Conservation (phyloP, 2,113 vertebrate genomes). For the Aplodontia rufa region DNA sequence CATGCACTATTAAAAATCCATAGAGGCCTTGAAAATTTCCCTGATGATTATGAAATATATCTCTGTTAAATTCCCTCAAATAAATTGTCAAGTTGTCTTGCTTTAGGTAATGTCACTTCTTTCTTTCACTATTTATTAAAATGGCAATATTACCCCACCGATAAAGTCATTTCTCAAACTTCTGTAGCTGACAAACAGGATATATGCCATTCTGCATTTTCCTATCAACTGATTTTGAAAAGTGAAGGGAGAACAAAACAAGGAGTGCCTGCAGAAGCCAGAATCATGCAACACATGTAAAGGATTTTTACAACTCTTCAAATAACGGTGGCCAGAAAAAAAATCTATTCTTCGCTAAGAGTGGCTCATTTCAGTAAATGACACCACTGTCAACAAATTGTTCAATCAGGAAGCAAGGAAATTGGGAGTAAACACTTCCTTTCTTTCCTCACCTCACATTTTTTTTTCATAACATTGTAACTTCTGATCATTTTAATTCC, state of each 20-base stretch:
- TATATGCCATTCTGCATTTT: background rate
- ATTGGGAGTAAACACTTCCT: background rate
- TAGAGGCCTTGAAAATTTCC: background rate
- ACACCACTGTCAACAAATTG: background rate
- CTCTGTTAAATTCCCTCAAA: background rate
- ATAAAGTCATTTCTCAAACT: background rate
- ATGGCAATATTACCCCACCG: rapidly evolving
- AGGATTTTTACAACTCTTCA: background rate
- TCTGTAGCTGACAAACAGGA: background rate
- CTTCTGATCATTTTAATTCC: background rate
- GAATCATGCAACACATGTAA: background rate
- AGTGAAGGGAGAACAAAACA: background rate
- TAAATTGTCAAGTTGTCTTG: background rate
- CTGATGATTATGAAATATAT: background rate
- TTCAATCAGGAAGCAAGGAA: background rate
- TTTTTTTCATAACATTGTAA: background rate
- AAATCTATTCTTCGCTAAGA: background rate
- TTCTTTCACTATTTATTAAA: background rate
- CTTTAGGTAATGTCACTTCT: background rate
- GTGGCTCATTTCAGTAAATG: background rate
- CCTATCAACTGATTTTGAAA: background rate
- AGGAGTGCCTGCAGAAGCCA: background rate
- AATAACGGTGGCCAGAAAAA: background rate
- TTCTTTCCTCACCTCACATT: background rate
- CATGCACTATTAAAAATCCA: background rate